These are phyloP conservation scores for Venusia cambrica DNA, from an alignment of 2,888 invertebrate species.

Conservation along the genomic window DNA sequence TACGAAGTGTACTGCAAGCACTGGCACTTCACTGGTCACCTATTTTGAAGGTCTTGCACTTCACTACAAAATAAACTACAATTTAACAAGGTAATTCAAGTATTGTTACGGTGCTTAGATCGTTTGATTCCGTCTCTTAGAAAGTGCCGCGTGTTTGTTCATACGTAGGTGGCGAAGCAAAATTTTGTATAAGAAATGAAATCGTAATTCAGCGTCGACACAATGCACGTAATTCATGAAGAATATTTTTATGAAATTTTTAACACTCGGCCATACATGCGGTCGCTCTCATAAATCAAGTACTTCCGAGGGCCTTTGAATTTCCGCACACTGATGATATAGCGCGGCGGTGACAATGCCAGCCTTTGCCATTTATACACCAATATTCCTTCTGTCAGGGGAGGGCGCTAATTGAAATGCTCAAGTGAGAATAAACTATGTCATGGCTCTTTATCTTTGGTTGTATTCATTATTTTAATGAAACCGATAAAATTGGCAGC, in stretches of 20 bases:
- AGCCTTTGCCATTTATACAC: conserved; percentile 60
- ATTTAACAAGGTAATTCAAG: conserved; percentile 20
- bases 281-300: conserved; percentile 70
- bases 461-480: too few species aligned
- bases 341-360: conserved; percentile 68
- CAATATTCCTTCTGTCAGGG: conserved; percentile 63
- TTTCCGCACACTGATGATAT: conserved; percentile 68
- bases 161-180: neutral
- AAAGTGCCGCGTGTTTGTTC: conserved; percentile 15
- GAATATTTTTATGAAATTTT: conserved; percentile 73
- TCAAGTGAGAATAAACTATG: too few species aligned
- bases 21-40: conserved; percentile 29
- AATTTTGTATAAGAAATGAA: conserved; percentile 31
- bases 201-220: conserved; percentile 35
- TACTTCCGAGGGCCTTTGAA: conserved; percentile 72
- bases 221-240: conserved; percentile 55
- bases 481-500: too few species aligned
- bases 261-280: conserved; percentile 66
- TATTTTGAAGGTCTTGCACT: conserved; percentile 12
- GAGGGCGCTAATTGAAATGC: conserved; percentile 59
- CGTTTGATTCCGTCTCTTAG: conserved; percentile 32
- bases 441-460: too few species aligned
- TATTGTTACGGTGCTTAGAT: conserved; percentile 15
- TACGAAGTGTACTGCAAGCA: conserved; percentile 36
- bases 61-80: conserved; percentile 13